Evolutionary conservation across 2,113 vertebrate species (phyloP).

Genomic region (Tragelaphus scriptus): DNA sequence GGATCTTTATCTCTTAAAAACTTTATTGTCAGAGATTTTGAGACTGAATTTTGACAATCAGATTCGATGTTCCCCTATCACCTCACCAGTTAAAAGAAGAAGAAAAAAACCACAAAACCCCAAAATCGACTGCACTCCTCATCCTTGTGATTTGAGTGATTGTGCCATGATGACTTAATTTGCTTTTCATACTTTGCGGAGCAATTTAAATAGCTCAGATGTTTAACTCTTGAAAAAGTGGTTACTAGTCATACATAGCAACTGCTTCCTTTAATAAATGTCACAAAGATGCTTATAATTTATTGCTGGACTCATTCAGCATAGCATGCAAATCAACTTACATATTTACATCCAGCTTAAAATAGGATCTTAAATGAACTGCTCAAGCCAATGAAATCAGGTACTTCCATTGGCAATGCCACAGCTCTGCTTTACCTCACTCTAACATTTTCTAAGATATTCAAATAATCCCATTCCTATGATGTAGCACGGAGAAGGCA

Average conservation of each 20-base stretch:
- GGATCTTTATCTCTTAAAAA: neutral
- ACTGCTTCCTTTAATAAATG: constrained; percentile 26
- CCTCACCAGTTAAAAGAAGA: neutral
- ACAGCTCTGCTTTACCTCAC: neutral
- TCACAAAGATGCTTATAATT: neutral
- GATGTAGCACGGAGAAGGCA: neutral
- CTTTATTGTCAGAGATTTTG: neutral
- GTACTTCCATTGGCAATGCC: neutral
- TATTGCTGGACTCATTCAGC: neutral
- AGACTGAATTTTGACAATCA: neutral
- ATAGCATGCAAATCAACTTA: neutral
- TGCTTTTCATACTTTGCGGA: constrained; percentile 29
- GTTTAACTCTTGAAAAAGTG: constrained; percentile 54
- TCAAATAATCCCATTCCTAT: neutral
- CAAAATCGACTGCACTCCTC: neutral
- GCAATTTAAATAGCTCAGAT: constrained; percentile 49
- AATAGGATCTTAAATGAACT: neutral
- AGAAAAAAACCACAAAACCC: neutral
- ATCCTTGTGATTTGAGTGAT: constrained; percentile 35
- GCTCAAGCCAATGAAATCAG: neutral
- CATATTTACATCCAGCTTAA: neutral
- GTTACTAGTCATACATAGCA: constrained; percentile 46
- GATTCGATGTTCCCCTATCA: neutral
- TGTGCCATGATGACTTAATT: neutral
- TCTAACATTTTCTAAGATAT: neutral